Evolutionary conservation across 2,888 invertebrate species (phyloP), one percentile per base, ranked within the genome.

Genomic region (Agrotis exclamationis): DNA sequence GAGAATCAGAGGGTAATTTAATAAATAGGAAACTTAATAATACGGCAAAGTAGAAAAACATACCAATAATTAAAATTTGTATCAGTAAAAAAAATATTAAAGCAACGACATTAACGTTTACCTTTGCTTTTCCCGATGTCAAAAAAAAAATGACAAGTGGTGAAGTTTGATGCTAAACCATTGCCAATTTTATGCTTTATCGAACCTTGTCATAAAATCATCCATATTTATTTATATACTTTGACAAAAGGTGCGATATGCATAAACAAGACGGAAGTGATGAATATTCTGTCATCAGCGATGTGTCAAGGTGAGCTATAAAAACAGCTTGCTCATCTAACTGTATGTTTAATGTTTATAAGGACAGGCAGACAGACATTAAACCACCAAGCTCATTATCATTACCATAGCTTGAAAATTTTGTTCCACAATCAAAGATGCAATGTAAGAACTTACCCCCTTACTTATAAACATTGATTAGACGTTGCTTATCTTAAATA

Each of bases 221-320:
- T 45, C 63, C 76, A 76, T 80, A 80, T 70, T 62, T 62, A 66
- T 72, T 53, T 54, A 48, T 51, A 48, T 20, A 24, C 3, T 13
- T 13, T 56, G 51, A 74, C 63, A 70, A 56, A 64, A 74, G 58
- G 2, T 45, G 20, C 45, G 74, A 69, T 64, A 74, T 65, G 71
- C 65, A 62, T 56, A 63, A 57, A 71, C 54, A 28, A 57, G 53
- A 53, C 69, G 79, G 85, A 81, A 83, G 73, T 71, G 50, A 74
- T 75, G 24, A 82, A 75, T 84, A 73, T 71, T 68, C 69, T 58
- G 56, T 66, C 70, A 66, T 83, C 65, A 67, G 45, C 16, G 74
- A 47, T 22, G 70, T 78, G 84, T 65, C 73, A 78, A 81, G 66
- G 70, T 33, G 6, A 6, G 48, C 44, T 56, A 69, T 69, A 63